Conservation (phyloP, 2,888 invertebrate species). For the Pseudoips prasinana region DNA sequence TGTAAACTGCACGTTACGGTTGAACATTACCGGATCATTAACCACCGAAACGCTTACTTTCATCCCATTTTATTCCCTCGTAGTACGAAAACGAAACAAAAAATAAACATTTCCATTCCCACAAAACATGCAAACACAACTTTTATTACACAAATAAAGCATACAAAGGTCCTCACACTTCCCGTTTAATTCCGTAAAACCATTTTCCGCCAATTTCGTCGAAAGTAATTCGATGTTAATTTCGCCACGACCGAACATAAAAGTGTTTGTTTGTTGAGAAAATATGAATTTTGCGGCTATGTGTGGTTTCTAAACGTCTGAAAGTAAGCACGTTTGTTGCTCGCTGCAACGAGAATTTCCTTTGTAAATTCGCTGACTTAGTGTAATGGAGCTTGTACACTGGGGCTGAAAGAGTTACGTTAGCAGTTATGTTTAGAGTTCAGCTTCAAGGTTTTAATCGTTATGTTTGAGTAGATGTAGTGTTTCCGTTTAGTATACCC, state of each 20-base stretch:
- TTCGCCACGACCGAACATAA: constrained; percentile 6
- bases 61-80: too few species aligned
- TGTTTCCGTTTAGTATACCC: too few species aligned
- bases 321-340: constrained; percentile 24
- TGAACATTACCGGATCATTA: too few species aligned
- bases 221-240: constrained; percentile 6
- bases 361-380: constrained; percentile 35
- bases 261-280: constrained; percentile 16
- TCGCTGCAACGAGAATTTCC: constrained; percentile 37
- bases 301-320: not conserved
- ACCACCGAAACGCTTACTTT: too few species aligned
- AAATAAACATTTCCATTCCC: too few species aligned
- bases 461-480: too few species aligned
- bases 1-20: too few species aligned
- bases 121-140: too few species aligned
- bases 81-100: too few species aligned
- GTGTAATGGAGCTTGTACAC: constrained; percentile 21
- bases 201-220: not conserved
- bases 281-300: constrained; percentile 9
- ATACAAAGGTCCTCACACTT: not conserved
- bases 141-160: too few species aligned
- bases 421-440: too few species aligned
- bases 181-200: not conserved
- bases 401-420: not conserved
- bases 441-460: too few species aligned